Evolutionary conservation across 2,888 invertebrate species (phyloP).

Genomic region (Myathropa florea): DNA sequence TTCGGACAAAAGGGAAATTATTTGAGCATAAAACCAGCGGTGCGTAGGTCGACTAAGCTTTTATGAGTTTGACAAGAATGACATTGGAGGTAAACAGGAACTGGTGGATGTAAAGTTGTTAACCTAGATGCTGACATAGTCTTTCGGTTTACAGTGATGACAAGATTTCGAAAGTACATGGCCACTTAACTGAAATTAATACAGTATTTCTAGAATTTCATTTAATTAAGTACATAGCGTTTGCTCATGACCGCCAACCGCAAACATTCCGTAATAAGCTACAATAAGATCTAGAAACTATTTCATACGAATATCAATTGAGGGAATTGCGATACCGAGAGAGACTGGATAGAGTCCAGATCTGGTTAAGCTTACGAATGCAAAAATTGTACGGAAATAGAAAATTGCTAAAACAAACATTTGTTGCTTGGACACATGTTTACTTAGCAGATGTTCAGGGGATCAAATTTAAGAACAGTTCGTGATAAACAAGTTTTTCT

Average conservation of each 20-base stretch:
- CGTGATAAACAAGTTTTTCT: background rate
- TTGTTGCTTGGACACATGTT: background rate
- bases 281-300: background rate
- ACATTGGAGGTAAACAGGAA: background rate
- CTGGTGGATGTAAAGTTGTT: background rate
- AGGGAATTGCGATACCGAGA: background rate
- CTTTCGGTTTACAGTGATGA: background rate
- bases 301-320: background rate
- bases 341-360: background rate
- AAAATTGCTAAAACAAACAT: background rate
- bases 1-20: background rate
- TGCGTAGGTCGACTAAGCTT: background rate
- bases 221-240: background rate
- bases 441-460: background rate
- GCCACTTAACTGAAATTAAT: background rate
- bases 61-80: background rate
- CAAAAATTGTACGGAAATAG: background rate
- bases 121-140: background rate
- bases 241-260: background rate
- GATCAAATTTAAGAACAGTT: background rate
- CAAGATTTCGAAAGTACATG: background rate
- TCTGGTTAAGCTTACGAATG: background rate
- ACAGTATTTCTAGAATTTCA: background rate
- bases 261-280: background rate
- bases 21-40: background rate